Conservation (phyloP, 1,140 invertebrate genomes). For the Trichonephila clavata region DNA sequence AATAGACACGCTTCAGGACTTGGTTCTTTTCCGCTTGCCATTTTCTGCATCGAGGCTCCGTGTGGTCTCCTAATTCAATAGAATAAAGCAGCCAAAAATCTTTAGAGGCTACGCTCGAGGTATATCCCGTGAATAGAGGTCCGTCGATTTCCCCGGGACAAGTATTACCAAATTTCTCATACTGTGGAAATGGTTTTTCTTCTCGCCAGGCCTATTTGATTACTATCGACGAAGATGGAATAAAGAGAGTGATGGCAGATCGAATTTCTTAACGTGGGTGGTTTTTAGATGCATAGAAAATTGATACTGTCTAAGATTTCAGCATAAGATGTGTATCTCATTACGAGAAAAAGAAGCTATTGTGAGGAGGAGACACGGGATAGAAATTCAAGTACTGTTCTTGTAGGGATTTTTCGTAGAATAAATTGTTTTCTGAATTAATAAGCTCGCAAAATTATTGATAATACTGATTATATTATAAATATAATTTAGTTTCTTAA, state of each 20-base stretch:
- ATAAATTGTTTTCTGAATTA: too few species aligned
- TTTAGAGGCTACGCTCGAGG: background rate
- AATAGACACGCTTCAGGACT: background rate
- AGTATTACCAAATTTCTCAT: background rate
- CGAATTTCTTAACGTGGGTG: constrained; percentile 13
- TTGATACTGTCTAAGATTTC: background rate
- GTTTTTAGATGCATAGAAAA: background rate
- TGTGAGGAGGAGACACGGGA: too few species aligned
- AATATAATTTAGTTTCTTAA: too few species aligned
- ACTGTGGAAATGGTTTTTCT: background rate
- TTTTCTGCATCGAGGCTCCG: background rate
- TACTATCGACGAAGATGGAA: background rate
- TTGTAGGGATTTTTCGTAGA: too few species aligned
- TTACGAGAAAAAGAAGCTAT: background rate
- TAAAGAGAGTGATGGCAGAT: background rate
- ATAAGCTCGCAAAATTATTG: too few species aligned
- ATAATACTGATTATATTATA: too few species aligned
- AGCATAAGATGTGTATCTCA: background rate
- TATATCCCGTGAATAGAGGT: background rate
- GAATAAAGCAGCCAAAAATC: constrained; percentile 3
- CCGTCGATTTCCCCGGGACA: background rate
- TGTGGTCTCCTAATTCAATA: constrained; percentile 40
- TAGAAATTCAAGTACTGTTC: too few species aligned
- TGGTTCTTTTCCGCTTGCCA: background rate
- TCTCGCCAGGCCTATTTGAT: background rate